A percentile compares a stretch with the other conserved stretches of the same genome.
Evolutionary conservation across 1,140 invertebrate species (phyloP).

Genomic region (Aporrectodea caliginosa): DNA sequence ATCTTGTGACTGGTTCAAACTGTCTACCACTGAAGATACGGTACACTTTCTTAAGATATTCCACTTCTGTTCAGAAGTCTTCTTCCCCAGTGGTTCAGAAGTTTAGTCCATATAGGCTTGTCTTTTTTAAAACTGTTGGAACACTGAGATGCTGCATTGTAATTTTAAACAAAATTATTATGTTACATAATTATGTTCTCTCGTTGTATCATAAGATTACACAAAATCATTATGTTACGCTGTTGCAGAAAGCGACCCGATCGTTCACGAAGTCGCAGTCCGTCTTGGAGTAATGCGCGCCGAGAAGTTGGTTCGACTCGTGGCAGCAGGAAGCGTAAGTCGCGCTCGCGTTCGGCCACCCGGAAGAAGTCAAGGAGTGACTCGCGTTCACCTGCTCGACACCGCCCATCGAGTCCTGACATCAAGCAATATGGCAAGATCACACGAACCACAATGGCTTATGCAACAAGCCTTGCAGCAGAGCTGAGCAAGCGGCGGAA

Average conservation of each 20-base stretch:
- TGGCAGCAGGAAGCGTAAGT: not conserved
- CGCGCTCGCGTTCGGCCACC: not conserved
- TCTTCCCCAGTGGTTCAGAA: not conserved
- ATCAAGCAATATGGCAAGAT: not conserved
- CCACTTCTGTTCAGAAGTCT: not conserved
- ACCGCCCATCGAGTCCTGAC: not conserved
- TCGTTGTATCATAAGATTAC: not conserved
- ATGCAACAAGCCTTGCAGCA: not conserved
- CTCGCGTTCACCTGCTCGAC: not conserved
- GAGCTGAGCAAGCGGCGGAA: not conserved
- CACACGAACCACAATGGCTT: not conserved
- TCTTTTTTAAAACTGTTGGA: no score
- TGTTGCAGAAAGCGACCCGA: no score
- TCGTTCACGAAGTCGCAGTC: not conserved
- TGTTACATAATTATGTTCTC: not conserved
- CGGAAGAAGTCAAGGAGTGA: not conserved
- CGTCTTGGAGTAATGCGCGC: not conserved
- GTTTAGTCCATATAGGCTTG: not conserved
- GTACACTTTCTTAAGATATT: no score
- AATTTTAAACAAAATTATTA: not conserved
- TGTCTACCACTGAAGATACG: no score
- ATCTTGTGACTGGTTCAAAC: no score
- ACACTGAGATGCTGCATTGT: no score
- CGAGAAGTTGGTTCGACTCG: not conserved
- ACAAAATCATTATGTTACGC: no score